A percentile compares a stretch with the other conserved stretches of the same genome.
Conservation (phyloP, 2,888 invertebrate genomes). For the Orthosia gothica region DNA sequence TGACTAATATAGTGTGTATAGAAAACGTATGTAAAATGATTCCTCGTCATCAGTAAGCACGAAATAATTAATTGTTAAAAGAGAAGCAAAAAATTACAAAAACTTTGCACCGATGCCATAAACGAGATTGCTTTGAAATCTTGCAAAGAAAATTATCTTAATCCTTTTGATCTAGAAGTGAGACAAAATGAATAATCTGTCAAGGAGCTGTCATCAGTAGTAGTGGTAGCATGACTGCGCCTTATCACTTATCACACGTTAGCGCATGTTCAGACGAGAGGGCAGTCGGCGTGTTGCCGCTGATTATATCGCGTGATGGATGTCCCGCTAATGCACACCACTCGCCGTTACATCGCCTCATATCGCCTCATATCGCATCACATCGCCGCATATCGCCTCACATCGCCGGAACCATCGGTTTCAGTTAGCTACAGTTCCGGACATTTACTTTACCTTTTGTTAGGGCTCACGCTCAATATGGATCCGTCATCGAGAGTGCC, state of each 20-base stretch:
- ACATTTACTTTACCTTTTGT: slow-evolving; percentile 36
- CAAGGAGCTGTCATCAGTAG: background rate
- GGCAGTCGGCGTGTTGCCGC: slow-evolving; percentile 8
- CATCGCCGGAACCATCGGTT: slow-evolving; percentile 13
- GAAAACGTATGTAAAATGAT: background rate
- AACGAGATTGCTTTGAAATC: background rate
- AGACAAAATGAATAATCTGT: background rate
- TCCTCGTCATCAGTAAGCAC: background rate
- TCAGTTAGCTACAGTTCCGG: slow-evolving; percentile 22
- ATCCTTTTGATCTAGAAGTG: background rate
- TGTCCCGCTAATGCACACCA: slow-evolving; percentile 33
- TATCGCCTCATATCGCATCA: slow-evolving; percentile 8
- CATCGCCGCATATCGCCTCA: background rate
- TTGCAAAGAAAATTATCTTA: background rate
- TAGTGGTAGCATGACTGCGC: too few species aligned
- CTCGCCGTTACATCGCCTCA: slow-evolving; percentile 20
- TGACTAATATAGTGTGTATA: too few species aligned
- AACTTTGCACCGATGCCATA: background rate
- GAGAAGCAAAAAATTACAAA: background rate
- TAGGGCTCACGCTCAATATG: background rate
- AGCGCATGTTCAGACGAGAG: slow-evolving; percentile 3
- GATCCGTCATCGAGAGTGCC: background rate
- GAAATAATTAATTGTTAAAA: background rate
- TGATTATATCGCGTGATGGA: slow-evolving; percentile 54
- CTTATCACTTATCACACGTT: background rate